phyloP scores from a whole-genome alignment of 1,140 invertebrate genomes.

The Bombus huntii region DNA sequence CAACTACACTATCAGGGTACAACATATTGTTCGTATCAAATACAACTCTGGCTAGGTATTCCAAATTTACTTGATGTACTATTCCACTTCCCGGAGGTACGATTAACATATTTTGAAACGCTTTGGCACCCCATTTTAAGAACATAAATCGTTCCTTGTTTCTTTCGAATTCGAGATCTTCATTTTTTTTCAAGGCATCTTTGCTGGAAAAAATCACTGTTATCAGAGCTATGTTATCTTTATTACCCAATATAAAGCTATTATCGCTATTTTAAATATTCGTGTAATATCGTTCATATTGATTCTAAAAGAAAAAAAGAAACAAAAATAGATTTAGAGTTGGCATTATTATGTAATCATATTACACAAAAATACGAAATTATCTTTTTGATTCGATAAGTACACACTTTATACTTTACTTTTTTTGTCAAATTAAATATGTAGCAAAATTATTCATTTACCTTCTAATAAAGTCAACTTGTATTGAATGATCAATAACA shows the following conservation, averaged over 20 bases:
- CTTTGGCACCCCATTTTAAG: conserved; percentile 98
- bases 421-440: conserved; percentile 14
- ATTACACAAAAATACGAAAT: neutral
- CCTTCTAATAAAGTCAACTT: conserved; percentile 96
- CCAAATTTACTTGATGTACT: conserved; percentile 98
- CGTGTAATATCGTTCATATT: neutral
- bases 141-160: conserved; percentile 98
- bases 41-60: conserved; percentile 97
- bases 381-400: conserved; percentile 27
- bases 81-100: conserved; percentile 99
- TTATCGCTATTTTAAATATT: neutral
- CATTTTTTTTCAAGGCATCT: conserved; percentile 96
- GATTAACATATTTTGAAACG: conserved; percentile 98
- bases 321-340: neutral
- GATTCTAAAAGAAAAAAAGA: neutral
- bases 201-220: conserved; percentile 81
- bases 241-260: neutral
- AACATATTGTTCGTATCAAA: conserved; percentile 89
- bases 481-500: conserved; percentile 99
- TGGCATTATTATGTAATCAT: neutral
- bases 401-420: neutral
- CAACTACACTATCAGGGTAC: conserved; percentile 98
- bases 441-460: conserved; percentile 78
- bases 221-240: conserved; percentile 48
- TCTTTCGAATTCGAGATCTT: conserved; percentile 97